phyloP scores from a whole-genome alignment of 2,113 vertebrate species.

The Cygnus buccinator region DNA sequence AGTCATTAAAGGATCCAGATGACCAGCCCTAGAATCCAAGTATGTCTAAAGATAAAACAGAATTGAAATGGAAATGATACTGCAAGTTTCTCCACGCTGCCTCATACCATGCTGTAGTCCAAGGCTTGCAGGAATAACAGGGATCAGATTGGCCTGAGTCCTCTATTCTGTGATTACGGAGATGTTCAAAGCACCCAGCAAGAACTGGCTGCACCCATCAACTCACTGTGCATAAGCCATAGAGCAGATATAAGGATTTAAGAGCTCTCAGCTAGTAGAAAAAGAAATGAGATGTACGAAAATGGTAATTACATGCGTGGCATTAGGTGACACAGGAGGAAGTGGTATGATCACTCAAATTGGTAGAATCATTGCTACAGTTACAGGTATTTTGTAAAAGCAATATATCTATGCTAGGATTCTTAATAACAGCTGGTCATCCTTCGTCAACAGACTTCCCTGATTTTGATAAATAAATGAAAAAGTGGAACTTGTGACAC shows the following conservation, averaged over 20 bases:
- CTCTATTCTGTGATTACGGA: neutral
- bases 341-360: neutral
- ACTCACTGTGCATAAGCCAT: neutral
- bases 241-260: neutral
- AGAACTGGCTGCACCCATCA: neutral
- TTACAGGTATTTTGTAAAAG: neutral
- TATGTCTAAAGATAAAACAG: neutral
- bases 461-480: neutral
- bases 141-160: rapidly evolving
- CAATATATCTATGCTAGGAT: neutral
- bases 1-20: neutral
- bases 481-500: neutral
- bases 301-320: neutral
- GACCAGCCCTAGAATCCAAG: neutral
- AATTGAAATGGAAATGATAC: neutral
- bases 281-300: neutral
- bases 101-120: neutral
- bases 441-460: neutral
- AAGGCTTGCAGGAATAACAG: neutral
- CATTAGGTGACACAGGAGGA: neutral
- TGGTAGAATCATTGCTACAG: neutral
- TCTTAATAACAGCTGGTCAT: neutral
- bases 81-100: neutral
- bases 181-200: neutral
- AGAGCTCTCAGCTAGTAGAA: neutral